phyloP scores from a whole-genome alignment of 2,888 invertebrate species.

The Lepas anatifera region DNA sequence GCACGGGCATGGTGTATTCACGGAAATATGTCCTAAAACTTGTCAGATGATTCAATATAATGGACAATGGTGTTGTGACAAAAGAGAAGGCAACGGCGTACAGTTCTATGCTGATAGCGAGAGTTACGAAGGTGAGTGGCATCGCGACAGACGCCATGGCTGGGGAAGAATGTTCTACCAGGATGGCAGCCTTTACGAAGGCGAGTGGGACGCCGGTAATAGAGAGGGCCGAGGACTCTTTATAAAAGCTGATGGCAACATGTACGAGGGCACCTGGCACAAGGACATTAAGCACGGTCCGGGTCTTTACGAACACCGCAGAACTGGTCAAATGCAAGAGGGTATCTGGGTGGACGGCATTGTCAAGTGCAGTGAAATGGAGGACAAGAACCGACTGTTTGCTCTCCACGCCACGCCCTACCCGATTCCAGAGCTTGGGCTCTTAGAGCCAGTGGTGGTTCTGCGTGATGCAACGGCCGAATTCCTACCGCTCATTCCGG shows the following conservation, averaged over 20 bases:
- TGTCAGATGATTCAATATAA: not conserved
- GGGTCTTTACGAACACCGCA: not conserved
- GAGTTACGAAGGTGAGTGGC: conserved; percentile 1
- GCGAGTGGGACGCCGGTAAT: not conserved
- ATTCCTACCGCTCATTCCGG: not conserved
- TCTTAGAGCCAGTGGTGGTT: not conserved
- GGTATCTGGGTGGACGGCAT: not conserved
- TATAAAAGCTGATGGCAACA: not conserved
- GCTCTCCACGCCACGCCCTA: not conserved
- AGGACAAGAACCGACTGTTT: conserved; percentile 3
- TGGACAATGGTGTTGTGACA: conserved; percentile 1
- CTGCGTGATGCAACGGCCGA: not conserved
- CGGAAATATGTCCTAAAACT: not conserved
- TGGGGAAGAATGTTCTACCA: conserved; percentile 1
- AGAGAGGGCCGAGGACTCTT: not conserved
- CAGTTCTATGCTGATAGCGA: not conserved
- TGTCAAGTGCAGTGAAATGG: not conserved
- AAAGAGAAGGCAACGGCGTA: not conserved
- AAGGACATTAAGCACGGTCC: not conserved
- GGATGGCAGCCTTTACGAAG: conserved; percentile 2
- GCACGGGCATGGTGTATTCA: not conserved
- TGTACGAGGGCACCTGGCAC: conserved; percentile 10
- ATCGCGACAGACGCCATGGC: not conserved
- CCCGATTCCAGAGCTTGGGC: not conserved
- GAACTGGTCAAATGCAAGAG: not conserved